Evolutionary conservation across 2,797 vertebrate genomes (phyloP).

Genomic region (Cheirogaleus major): DNA sequence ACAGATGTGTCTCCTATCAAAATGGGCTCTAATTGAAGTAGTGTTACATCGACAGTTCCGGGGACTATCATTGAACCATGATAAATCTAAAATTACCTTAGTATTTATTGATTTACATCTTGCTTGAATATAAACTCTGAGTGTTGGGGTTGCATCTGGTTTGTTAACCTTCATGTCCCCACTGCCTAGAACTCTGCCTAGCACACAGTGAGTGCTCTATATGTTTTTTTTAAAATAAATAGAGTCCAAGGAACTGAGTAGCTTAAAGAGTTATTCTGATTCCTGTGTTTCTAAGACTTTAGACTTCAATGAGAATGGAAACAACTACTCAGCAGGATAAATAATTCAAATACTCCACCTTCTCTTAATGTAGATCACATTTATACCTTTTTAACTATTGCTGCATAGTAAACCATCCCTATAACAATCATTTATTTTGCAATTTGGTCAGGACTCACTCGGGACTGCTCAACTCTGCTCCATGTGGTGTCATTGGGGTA

Average conservation of each 20-base stretch:
- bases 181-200: neutral
- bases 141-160: neutral
- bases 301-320: neutral
- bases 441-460: neutral
- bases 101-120: neutral
- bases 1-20: neutral
- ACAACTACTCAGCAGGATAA: neutral
- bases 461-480: neutral
- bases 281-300: neutral
- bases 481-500: neutral
- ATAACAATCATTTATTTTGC: neutral
- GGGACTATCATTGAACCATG: neutral
- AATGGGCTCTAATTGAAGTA: neutral
- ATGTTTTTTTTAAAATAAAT: neutral
- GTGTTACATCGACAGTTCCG: neutral
- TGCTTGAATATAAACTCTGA: neutral
- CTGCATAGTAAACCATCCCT: neutral
- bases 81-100: neutral
- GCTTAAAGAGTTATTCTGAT: neutral
- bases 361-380: neutral
- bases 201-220: neutral
- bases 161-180: neutral
- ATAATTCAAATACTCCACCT: neutral
- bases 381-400: neutral
- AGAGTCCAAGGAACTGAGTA: neutral